Evolutionary conservation across 2,113 vertebrate genomes (phyloP).

Genomic region (Centrocercus urophasianus): DNA sequence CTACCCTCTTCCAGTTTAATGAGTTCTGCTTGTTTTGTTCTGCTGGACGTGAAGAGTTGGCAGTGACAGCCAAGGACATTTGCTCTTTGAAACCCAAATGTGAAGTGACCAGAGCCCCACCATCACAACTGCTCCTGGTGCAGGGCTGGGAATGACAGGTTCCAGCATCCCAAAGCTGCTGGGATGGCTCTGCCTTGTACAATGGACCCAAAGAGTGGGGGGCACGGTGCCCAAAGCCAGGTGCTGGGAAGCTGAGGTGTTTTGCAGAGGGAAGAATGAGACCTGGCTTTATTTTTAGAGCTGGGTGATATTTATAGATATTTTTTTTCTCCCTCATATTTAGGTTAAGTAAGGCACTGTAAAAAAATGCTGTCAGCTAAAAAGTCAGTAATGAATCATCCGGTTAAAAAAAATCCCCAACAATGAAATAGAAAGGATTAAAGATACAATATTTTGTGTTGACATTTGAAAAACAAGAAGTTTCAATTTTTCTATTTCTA

Average conservation of each 20-base stretch:
- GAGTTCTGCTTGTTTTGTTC: background rate
- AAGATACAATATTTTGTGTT: background rate
- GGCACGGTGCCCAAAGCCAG: background rate
- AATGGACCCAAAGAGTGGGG: background rate
- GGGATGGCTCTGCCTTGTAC: background rate
- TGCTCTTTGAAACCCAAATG: background rate
- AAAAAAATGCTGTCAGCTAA: background rate
- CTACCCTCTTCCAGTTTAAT: background rate
- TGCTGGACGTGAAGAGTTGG: background rate
- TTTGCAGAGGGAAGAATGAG: background rate
- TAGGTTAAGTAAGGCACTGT: background rate
- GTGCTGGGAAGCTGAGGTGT: background rate
- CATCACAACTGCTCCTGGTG: background rate
- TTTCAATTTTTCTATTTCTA: background rate
- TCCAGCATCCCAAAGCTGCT: accelerated
- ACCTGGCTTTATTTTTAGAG: background rate
- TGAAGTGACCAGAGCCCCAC: background rate
- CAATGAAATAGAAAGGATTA: background rate
- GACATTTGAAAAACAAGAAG: background rate
- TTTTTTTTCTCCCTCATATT: background rate
- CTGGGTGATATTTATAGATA: background rate
- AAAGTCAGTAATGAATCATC: background rate
- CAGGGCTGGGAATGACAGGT: background rate
- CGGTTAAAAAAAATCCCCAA: background rate
- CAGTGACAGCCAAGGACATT: background rate